Base-by-base conservation (phyloP, 2,113 vertebrate genomes). In the Phylloscopus whistleri region DNA sequence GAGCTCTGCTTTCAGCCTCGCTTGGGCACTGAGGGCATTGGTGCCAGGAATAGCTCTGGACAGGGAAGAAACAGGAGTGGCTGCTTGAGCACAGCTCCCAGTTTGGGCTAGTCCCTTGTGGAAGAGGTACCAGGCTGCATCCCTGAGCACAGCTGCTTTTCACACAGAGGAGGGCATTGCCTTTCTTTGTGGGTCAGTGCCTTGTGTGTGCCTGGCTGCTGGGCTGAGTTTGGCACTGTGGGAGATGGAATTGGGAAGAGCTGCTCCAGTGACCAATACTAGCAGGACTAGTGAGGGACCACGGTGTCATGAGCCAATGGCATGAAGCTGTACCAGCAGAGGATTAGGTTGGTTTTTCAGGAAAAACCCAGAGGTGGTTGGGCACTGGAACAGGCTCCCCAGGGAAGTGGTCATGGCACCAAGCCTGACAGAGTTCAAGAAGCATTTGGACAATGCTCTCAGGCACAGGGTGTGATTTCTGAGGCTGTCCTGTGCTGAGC, bases 1-100 rank as follows among this genome's bases (percentile, higher is more conserved):
- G 44, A 79, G 93, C 68, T 93, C 66, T 69, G 76, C 87, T 96
- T 96, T 90, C 76, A 94, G 69, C 92, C 88, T 91, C 81, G 4
- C 93, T 94, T 86, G 91, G 96, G 69, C 87, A 90, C 85, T 53
- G 76, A 85, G 82, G 74, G 67, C 84, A 88, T 5, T 78, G 16
- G 52, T 94, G 91, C 96, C 68, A 94, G 91, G 95, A 97, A 97
- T 97, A 97, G 85, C 94, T 95, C 75, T 95, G 83, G 83, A 70
- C 68, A 69, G 73, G 67, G 69, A 95, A 75, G 89, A 94, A 73
- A 26, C 1, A 58, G 79, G 80, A 93, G 88, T 35, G 76, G 70
- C 90, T 92, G 63, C 67, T 85, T 41, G 35, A 84, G 30, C 26
- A 48, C 55, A 76, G 37, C 67, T 93, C 90, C 74, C 87, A 60